Evolutionary conservation across 2,113 vertebrate genomes (phyloP).

Genomic region (Nipponia nippon): DNA sequence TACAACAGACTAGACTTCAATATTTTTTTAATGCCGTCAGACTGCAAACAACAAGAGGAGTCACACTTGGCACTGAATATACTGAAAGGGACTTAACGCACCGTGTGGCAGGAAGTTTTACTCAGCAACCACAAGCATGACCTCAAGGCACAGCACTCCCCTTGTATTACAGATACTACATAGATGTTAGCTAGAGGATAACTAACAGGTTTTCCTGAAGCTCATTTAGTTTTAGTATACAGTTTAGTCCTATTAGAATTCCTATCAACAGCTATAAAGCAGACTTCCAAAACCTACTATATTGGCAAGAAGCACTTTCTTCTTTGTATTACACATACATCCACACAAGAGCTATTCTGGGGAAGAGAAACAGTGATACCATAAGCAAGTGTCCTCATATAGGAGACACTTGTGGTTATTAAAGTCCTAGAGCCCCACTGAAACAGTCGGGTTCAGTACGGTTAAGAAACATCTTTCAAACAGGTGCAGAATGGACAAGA

Average conservation of each 20-base stretch:
- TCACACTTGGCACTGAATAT: not conserved
- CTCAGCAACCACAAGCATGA: not conserved
- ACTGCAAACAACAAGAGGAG: not conserved
- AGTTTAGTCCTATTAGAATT: not conserved
- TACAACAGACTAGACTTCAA: not conserved
- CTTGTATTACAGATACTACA: not conserved
- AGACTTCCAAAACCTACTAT: not conserved
- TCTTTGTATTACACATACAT: not conserved
- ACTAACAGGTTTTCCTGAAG: not conserved
- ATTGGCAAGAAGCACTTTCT: not conserved
- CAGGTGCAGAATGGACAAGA: slow-evolving; percentile 1
- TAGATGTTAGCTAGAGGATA: not conserved
- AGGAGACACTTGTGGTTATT: not conserved
- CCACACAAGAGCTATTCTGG: not conserved
- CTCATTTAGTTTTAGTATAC: not conserved
- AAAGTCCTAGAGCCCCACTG: not conserved
- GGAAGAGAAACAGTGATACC: not conserved
- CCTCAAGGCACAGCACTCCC: not conserved
- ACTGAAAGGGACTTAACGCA: not conserved
- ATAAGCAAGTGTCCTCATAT: not conserved
- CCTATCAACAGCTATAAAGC: not conserved
- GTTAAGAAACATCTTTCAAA: not conserved
- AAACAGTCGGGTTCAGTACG: not conserved
- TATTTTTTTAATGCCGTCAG: not conserved
- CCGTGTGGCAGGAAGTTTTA: not conserved